A percentile compares a stretch with the other conserved stretches of the same genome.
Conservation (phyloP, 2,113 vertebrate genomes). For the Craseonycteris thonglongyai region DNA sequence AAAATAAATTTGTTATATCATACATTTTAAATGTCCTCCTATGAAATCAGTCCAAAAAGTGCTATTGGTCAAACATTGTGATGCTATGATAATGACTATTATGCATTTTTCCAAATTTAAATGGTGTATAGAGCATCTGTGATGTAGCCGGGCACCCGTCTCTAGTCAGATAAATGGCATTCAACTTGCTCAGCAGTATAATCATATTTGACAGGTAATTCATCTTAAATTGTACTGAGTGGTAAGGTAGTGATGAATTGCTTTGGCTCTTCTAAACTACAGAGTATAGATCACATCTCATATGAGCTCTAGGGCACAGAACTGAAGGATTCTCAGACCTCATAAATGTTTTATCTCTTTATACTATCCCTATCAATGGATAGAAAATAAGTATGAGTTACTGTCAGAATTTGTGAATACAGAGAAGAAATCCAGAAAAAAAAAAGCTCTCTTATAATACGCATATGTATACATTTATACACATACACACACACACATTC, state of each 20-base stretch:
- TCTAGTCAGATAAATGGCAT: neutral
- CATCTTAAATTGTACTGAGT: slow-evolving; percentile 27
- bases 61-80: neutral
- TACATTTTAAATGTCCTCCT: neutral
- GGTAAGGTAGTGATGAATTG: slow-evolving; percentile 4
- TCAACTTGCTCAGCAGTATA: neutral
- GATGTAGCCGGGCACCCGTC: neutral
- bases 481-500: too few relatives aligned
- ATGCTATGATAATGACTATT: neutral
- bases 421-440: slow-evolving; percentile 29
- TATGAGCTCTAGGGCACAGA: neutral
- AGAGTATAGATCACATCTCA: slow-evolving; percentile 35
- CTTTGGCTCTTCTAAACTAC: slow-evolving; percentile 39
- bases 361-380: neutral
- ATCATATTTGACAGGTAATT: neutral
- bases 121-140: slow-evolving; percentile 15
- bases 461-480: too few relatives aligned
- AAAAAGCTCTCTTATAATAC: neutral
- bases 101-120: slow-evolving; percentile 25
- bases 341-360: slow-evolving; percentile 42
- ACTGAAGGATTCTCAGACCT: neutral
- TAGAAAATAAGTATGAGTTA: slow-evolving; percentile 49
- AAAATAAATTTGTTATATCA: neutral
- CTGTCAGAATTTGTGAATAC: neutral
- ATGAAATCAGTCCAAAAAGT: neutral